Percentiles rank a stretch among this genome's conserved stretches.
phyloP scores from a whole-genome alignment of 2,888 invertebrate species.

The Lasioglossum pauxillum region DNA sequence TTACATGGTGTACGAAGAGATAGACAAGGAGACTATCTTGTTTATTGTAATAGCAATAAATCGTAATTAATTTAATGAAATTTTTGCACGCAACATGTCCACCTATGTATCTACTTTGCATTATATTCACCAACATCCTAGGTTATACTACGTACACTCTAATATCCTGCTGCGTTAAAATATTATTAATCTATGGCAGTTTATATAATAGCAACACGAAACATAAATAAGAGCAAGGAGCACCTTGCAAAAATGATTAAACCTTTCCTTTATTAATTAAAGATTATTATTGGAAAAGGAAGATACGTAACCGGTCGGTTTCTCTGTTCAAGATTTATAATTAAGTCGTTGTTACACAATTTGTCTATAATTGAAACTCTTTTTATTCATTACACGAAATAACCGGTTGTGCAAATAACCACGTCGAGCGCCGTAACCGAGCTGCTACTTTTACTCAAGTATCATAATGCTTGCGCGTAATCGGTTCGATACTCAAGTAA shows the following conservation, averaged over 20 bases:
- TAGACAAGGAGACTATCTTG: too few species aligned
- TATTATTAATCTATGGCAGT: not conserved
- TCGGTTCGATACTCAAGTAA: not conserved
- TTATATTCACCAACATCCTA: not conserved
- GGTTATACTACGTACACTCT: too few species aligned
- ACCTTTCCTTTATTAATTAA: not conserved
- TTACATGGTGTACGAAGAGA: too few species aligned
- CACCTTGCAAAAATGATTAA: not conserved
- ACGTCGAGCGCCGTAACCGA: slow-evolving; percentile 23
- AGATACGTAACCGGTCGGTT: slow-evolving; percentile 15
- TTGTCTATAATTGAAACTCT: slow-evolving; percentile 49
- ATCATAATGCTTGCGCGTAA: slow-evolving; percentile 1
- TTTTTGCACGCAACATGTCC: not conserved
- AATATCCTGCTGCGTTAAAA: too few species aligned
- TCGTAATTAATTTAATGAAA: too few species aligned
- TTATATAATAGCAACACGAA: not conserved
- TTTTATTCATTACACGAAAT: slow-evolving; percentile 18
- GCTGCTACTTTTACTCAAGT: slow-evolving; percentile 4
- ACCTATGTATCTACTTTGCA: not conserved
- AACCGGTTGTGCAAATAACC: slow-evolving; percentile 47
- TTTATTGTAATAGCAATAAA: too few species aligned
- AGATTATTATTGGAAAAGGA: not conserved
- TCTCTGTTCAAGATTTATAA: slow-evolving; percentile 5
- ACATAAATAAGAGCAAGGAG: not conserved
- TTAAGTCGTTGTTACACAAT: slow-evolving; percentile 34